Conservation (phyloP, 2,113 vertebrate species). For the Astatotilapia flaviijosephi region DNA sequence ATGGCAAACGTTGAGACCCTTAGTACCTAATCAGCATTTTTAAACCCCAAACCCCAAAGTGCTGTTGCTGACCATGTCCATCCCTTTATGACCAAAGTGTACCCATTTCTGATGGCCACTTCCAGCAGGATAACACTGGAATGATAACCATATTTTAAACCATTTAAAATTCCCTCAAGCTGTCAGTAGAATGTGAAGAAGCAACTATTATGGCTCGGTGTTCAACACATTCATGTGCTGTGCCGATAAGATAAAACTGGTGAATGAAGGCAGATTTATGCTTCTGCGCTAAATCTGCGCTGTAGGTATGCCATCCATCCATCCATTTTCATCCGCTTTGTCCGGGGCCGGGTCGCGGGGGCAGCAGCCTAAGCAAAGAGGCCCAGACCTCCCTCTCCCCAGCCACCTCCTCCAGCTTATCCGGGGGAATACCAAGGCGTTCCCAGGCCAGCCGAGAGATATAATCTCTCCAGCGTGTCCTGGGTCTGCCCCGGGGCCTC, state of each 20-base stretch:
- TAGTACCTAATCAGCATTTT: neutral
- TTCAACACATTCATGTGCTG: neutral
- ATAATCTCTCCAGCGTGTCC: too few species aligned
- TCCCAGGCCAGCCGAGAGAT: too few species aligned
- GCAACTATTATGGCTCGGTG: fast-evolving
- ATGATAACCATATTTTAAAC: neutral
- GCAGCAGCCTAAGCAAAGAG: too few species aligned
- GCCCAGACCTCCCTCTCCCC: too few species aligned
- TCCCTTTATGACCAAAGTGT: neutral
- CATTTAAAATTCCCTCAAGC: neutral
- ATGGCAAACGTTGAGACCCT: fast-evolving
- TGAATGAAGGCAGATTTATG: fast-evolving
- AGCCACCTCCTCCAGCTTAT: too few species aligned
- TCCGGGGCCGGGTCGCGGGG: too few species aligned
- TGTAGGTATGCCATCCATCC: too few species aligned
- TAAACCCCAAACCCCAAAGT: neutral
- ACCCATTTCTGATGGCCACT: neutral
- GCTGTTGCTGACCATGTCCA: neutral
- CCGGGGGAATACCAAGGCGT: too few species aligned
- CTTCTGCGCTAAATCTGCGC: neutral
- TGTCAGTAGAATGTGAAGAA: neutral
- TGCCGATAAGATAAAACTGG: fast-evolving
- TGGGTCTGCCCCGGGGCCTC: too few species aligned
- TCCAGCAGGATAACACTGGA: neutral
- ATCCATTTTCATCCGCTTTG: too few species aligned